These are phyloP conservation scores for Protonibea diacanthus DNA, from an alignment of 2,797 vertebrate genomes.

Conservation along the genomic window DNA sequence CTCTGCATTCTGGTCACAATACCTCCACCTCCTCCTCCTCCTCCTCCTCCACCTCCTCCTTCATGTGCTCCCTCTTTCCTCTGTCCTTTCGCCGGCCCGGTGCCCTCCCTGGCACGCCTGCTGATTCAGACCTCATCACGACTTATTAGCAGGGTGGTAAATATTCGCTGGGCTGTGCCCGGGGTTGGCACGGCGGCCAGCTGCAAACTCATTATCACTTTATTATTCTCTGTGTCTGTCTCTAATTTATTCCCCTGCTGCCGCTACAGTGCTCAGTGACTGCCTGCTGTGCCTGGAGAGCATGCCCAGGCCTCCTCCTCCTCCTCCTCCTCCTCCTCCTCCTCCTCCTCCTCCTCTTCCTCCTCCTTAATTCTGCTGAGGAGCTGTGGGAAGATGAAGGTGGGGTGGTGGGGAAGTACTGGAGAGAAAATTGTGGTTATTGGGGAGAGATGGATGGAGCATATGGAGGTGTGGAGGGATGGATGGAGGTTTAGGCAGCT, in stretches of 20 bases:
- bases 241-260: constrained; percentile 76
- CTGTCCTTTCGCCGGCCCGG: neutral
- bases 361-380: neutral
- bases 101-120: constrained; percentile 31
- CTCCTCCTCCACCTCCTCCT: neutral
- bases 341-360: no score
- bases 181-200: constrained; percentile 62
- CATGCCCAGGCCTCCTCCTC: constrained; percentile 1
- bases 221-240: constrained; percentile 71
- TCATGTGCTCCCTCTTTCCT: neutral
- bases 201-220: constrained; percentile 75
- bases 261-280: constrained; percentile 34
- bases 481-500: constrained; percentile 30
- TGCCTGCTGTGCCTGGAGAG: constrained; percentile 40
- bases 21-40: neutral
- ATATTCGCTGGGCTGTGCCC: constrained; percentile 55
- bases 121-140: constrained; percentile 53
- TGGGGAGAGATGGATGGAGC: constrained; percentile 1
- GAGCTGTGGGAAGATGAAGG: constrained; percentile 30
- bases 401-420: neutral
- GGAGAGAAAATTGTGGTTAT: constrained; percentile 10
- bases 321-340: neutral
- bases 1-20: neutral
- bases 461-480: neutral
- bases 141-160: constrained; percentile 66